These are phyloP conservation scores for Dryobates pubescens DNA, from an alignment of 2,797 vertebrate species.

Conservation along the genomic window DNA sequence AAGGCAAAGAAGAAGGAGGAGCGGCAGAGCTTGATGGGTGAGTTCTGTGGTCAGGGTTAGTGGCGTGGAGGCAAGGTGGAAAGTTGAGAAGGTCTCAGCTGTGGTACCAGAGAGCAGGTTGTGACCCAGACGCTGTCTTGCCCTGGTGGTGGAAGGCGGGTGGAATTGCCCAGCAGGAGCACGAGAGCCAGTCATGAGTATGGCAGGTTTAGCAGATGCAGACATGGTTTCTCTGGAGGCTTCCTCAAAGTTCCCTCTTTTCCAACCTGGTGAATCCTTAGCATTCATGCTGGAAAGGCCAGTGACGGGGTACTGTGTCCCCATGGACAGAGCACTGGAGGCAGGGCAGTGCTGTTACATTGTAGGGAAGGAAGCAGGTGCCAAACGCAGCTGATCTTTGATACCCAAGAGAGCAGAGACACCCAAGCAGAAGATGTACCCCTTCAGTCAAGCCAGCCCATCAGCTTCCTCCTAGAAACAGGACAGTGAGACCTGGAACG, in stretches of 20 bases:
- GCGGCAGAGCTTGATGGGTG: slow-evolving; percentile 90
- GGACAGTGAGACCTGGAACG: neutral
- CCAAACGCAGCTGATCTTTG: neutral
- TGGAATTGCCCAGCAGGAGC: neutral
- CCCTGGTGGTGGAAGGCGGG: neutral
- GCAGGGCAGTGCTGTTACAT: neutral
- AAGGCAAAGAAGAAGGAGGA: slow-evolving; percentile 91
- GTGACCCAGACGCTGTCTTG: neutral
- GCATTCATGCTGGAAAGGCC: neutral
- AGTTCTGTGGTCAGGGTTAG: neutral
- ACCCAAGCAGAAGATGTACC: neutral
- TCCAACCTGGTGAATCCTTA: neutral
- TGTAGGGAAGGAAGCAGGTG: neutral
- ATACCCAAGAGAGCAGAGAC: neutral
- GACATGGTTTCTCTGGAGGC: neutral
- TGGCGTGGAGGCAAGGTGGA: neutral
- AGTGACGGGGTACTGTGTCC: neutral
- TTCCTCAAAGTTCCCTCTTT: neutral
- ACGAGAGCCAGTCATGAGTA: neutral
- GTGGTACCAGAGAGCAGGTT: neutral
- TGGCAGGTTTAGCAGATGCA: neutral
- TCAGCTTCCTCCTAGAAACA: neutral
- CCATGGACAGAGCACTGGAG: neutral
- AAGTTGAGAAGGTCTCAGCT: neutral
- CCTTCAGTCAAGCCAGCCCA: neutral